Percentiles rank a stretch among this genome's conserved stretches.
Conservation (phyloP, 2,888 invertebrate genomes). For the Rhaphigaster nebulosa region DNA sequence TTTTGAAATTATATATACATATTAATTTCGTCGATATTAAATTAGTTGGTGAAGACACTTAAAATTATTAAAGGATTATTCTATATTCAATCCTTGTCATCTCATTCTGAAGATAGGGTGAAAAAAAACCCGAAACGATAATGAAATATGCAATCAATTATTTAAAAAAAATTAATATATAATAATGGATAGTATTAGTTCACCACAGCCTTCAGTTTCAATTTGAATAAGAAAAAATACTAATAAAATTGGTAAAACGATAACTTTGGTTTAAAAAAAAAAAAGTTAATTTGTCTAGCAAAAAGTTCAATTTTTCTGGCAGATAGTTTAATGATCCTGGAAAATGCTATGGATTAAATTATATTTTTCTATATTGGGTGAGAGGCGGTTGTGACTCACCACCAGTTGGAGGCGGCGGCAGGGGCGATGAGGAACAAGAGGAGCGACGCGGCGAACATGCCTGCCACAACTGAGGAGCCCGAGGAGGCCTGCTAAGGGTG, state of each 20-base stretch:
- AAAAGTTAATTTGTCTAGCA: neutral
- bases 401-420: slow-evolving; percentile 44
- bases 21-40: no score
- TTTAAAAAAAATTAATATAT: no score
- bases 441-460: slow-evolving; percentile 43
- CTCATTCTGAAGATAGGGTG: no score
- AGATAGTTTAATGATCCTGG: neutral
- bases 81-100: no score
- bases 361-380: slow-evolving; percentile 6
- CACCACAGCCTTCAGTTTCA: no score
- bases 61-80: no score
- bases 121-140: no score
- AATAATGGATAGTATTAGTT: no score
- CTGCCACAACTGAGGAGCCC: slow-evolving; percentile 40
- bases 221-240: neutral
- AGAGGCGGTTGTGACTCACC: slow-evolving; percentile 45
- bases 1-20: no score
- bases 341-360: no score
- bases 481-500: slow-evolving; percentile 44
- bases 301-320: neutral
- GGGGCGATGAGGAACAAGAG: slow-evolving; percentile 33
- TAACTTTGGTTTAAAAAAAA: neutral
- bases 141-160: no score
- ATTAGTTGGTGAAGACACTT: no score
- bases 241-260: neutral